Conservation (phyloP, 2,797 vertebrate species). For the Malacoraja senta region DNA sequence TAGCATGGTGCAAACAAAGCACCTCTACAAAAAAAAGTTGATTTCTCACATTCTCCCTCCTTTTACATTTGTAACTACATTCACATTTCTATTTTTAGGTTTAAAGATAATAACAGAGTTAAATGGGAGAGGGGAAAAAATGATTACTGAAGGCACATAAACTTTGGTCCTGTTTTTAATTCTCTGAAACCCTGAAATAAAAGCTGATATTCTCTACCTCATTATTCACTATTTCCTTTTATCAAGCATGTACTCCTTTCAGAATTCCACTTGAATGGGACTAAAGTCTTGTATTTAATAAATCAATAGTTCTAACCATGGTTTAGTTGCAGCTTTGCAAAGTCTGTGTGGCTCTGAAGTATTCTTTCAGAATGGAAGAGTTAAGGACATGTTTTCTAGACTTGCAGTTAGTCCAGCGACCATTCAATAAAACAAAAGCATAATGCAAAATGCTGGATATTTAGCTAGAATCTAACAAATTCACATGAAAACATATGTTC, state of each 20-base stretch:
- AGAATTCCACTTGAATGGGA: slow-evolving; percentile 51
- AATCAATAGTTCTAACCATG: slow-evolving; percentile 44
- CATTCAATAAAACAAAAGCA: slow-evolving; percentile 26
- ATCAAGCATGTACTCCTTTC: slow-evolving; percentile 45
- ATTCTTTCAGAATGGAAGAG: slow-evolving; percentile 37
- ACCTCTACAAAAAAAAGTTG: background rate
- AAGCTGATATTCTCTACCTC: slow-evolving; percentile 42
- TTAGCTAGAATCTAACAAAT: slow-evolving; percentile 28
- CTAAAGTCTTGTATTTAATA: slow-evolving; percentile 46
- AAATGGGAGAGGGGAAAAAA: slow-evolving; percentile 50
- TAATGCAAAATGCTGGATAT: slow-evolving; percentile 23
- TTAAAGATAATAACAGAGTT: slow-evolving; percentile 20
- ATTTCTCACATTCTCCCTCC: background rate
- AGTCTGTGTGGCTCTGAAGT: slow-evolving; percentile 31
- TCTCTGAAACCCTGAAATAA: slow-evolving; percentile 50
- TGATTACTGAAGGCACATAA: slow-evolving; percentile 71
- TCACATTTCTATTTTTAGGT: slow-evolving; percentile 28
- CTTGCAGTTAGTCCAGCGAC: slow-evolving; percentile 31
- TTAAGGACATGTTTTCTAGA: slow-evolving; percentile 31
- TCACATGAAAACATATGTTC: slow-evolving; percentile 6
- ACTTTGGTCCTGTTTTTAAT: slow-evolving; percentile 72
- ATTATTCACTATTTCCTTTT: slow-evolving; percentile 42
- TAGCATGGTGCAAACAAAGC: slow-evolving; percentile 27
- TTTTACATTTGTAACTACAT: slow-evolving; percentile 17
- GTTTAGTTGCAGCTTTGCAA: slow-evolving; percentile 46